Evolutionary conservation across 1,140 invertebrate genomes (phyloP), one percentile per base, ranked within the genome.

Genomic region (Solenopsis fugax): DNA sequence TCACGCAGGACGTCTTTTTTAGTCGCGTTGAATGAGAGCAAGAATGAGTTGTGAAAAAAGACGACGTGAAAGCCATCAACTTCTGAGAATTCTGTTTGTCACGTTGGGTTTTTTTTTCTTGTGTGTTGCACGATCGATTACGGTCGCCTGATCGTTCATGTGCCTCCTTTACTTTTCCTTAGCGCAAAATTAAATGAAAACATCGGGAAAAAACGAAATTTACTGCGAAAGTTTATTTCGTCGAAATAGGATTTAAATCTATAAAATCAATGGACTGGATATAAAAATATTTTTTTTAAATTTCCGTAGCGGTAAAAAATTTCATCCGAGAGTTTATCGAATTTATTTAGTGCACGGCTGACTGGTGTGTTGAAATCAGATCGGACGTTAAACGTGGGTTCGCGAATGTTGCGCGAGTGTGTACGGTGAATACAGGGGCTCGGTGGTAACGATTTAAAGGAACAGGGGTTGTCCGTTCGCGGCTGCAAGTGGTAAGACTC

Each of bases 361-460:
- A 50, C 64, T 69, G 50, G n/a, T 81, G 50, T 81, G 77, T 54
- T 24, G 48, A 81, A 81, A 81, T 81, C 77, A 81, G 77, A 56
- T 81, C 48, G 62, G 34, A 69, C 29, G 62, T 50, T 56, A 81
- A 73, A 82, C 41, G 34, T 29, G 48, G 29, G 34, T 5, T 58
- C 34, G 65, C 16, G 37, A 67, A 71, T 71, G n/a, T 71, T 69
- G 24, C 45, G 18, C 4, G 52, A 81, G 29, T 45, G 62, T 69
- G 60, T 37, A 60, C 1, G 18, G 52, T 45, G 64, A 58, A 72
- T 58, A 21, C 24, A 58, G 6, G 13, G 34, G n/a, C 29, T 37
- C 4, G 18, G 18, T 12, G 18, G 60, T 69, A 71, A 52, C 29
- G n/a, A 62, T 76, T 85, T 77, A 58, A 65, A 41, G 69, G 71